Base-by-base conservation (phyloP, 2,113 vertebrate genomes). In the Eulemur rufifrons region DNA sequence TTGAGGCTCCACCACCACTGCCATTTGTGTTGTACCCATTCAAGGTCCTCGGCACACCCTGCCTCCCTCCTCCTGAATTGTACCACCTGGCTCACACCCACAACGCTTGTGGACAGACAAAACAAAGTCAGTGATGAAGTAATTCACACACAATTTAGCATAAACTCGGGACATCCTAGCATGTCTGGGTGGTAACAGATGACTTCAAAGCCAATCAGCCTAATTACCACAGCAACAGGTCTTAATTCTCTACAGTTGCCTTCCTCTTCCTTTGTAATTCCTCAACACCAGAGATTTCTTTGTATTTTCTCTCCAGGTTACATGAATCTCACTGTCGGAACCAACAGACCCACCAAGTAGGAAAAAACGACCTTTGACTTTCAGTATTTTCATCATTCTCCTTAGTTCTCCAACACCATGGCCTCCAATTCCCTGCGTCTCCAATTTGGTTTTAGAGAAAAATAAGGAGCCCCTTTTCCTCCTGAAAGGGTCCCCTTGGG, bases 341-440 rank as follows among this genome's bases (percentile, higher is more conserved):
- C 34, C 0, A 0, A 47, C 5, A 80, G 14, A 32, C n/a, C 15
- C 21, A 15, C 32, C 45, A 5, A 27, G 21, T 52, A 27, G 20
- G 42, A 69, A 23, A 52, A 54, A 29, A 2, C 21, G 34, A 59
- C 6, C 32, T 54, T 42, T 0, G n/a, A 3, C 34, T n/a, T 64
- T 8, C 14, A 18, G 1, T 13, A 23, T 17, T n/a, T 50, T 18
- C 1, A 5, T 10, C 1, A 8, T 25, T 73, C 37, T 11, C 68
- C 18, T 32, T 6, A 6, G 8, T 37, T 45, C 63, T 77, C 18
- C 1, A 2, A 18, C 0, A 27, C 3, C 0, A 15, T 21, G 4
- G 37, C 17, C 7, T 66, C 56, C 45, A 18, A 32, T 47, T 59
- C 39, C 29, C 25, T 50, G 39, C 4, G 52, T 25, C 61, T 47